Base-by-base conservation (phyloP, 1,140 invertebrate species). In the Drosophila ohnishii region DNA sequence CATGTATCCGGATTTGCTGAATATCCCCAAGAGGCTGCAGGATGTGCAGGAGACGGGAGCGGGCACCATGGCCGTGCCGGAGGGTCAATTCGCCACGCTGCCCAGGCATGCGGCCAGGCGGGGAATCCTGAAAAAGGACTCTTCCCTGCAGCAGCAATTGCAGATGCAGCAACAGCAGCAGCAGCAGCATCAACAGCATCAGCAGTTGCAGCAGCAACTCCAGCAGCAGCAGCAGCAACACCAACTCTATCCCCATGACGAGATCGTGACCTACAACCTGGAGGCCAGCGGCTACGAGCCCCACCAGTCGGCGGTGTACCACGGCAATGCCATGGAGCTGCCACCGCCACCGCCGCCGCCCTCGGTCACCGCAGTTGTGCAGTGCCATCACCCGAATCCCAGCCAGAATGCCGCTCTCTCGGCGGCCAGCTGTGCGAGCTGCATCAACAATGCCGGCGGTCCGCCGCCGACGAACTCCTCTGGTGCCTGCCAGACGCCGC, bases 1-100 rank as follows among this genome's bases (percentile, higher is more conserved):
- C 66, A 94, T 95, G 60, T 97, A 96, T 92, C 96, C 96, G 32
- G 96, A 97, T 87, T 91, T 97, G 14, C 92, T 97, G 48, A 96
- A 97, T 89, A 94, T 95, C 44, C 94, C 94, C 62, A 92, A 94
- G 45, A 90, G 92, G 4, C 93, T 94, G 57, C 94, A 94, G 78
- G 92, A 91, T 13, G 86, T 90, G 28, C 86, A 92, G 5, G 65
- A 59, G 60, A 60, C 19, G 42, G 53, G 13, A 77, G 72, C 63
- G 90, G 91, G 76, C 14, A 65, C 83, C 5, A 71, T 75, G 16
- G 80, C 58, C 65, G 55, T 64, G 57, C 57, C 39, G 63, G 59
- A 84, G 59, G 60, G 60, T 39, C 70, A 93, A 56, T 95, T 94
- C 58, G 94, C 94, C 6, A 95, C 94, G 2, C 80, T 95, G 45